Percentiles rank a stretch among this genome's conserved stretches.
Conservation (phyloP, 2,797 vertebrate species). For the Cryptoprocta ferox region DNA sequence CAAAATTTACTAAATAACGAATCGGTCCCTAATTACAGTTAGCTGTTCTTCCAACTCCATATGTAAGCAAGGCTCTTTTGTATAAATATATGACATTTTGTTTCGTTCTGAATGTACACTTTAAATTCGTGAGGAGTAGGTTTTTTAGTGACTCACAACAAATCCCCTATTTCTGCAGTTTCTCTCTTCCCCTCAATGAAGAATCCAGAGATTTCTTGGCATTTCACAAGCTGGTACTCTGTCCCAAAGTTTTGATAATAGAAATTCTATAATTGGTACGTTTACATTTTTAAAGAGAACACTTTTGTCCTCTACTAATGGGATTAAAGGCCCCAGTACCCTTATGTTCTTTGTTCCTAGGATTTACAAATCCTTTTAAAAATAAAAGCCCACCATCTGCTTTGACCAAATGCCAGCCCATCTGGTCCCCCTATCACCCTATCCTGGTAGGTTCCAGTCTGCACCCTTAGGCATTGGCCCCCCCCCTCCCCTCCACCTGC, state of each 20-base stretch:
- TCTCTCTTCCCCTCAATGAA: background rate
- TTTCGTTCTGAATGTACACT: background rate
- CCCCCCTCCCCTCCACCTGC: background rate
- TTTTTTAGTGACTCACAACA: background rate
- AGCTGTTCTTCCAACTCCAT: background rate
- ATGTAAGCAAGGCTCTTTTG: background rate
- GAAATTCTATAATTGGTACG: conserved; percentile 36
- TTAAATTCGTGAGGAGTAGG: background rate
- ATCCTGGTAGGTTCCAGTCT: background rate
- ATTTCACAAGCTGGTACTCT: conserved; percentile 5
- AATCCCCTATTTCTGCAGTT: background rate
- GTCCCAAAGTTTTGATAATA: conserved; percentile 18
- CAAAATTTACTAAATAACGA: background rate
- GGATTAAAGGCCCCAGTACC: conserved; percentile 49
- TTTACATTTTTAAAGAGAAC: conserved; percentile 69
- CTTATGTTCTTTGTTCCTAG: conserved; percentile 58
- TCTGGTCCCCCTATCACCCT: conserved; percentile 46
- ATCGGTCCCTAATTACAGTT: background rate
- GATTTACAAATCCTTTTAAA: conserved; percentile 71
- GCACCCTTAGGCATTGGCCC: background rate
- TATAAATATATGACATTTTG: background rate
- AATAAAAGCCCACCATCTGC: conserved; percentile 70
- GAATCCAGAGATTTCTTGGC: background rate
- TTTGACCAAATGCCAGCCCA: conserved; percentile 53
- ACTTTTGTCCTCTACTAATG: conserved; percentile 56